Base-by-base conservation (phyloP, 2,113 vertebrate species). In the Narcine bancroftii region DNA sequence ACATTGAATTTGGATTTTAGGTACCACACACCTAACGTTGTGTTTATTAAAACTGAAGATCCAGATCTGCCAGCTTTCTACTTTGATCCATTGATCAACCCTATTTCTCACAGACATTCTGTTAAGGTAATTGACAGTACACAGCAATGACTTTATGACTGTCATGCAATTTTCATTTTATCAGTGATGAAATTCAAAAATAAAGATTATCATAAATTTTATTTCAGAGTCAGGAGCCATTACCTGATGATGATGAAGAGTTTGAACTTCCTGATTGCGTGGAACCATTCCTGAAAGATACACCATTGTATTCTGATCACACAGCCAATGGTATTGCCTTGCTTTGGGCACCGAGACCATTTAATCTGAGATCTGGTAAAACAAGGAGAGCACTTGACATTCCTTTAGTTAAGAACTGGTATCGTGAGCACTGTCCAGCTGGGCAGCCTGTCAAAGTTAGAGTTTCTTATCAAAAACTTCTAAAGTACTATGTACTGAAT, bases 41-140 rank as follows among this genome's bases (percentile, higher is more conserved):
- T 99, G 73, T 99, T 99, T 93, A 99, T 99, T 95, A 99, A 99
- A 95, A 99, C 98, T 0, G 98, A 99, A 94, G 99, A 99, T 96
- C 99, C 99, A 19, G 99, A 99, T 94, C 96, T 99, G 89, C 99
- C 99, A 17, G 99, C 99, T 2, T 99, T 99, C 95, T 99, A 99
- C 95, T 99, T 99, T 0, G 99, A 99, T 92, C 99, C 99, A 0
- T 95, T 99, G 93, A 99, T 99, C 95, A 99, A 99, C 94, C 98
- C 98, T 45, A 99, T 99, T 93, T 99, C 99, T 75, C 98, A 99
- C 94, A 97, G 99, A 92, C 99, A 99, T 93, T 99, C 99, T 24
- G 98, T 99, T 92, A 99, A 99, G 96, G 99, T 98, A 94, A 94
- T 97, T 77, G 85, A 26, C 13, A 47, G 5, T 91, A 66, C 2